Evolutionary conservation across 2,888 invertebrate species (phyloP).

Genomic region (Metellina segmentata): DNA sequence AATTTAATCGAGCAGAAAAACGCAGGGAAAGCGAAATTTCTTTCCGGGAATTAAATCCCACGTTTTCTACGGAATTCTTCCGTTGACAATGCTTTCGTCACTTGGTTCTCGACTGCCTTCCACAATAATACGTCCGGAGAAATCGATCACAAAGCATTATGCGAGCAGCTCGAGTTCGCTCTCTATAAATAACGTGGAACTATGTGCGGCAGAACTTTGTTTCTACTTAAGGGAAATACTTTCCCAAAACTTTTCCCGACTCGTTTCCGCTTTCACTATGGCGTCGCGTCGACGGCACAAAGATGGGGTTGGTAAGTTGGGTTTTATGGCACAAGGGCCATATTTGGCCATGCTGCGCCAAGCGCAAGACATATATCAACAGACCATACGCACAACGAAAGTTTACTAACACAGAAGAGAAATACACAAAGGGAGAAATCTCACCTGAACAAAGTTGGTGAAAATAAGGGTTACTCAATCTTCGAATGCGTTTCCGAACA

Average conservation of each 20-base stretch:
- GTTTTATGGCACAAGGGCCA: neutral
- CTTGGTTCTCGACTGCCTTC: neutral
- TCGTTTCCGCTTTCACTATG: too few species aligned
- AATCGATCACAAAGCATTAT: constrained; percentile 21
- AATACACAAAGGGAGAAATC: too few species aligned
- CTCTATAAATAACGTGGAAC: neutral
- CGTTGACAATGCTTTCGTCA: constrained; percentile 48
- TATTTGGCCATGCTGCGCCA: neutral
- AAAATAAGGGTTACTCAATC: too few species aligned
- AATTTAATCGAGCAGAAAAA: constrained; percentile 32
- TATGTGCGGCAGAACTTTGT: neutral
- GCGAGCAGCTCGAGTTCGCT: neutral
- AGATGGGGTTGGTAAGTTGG: neutral
- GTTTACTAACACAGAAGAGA: too few species aligned
- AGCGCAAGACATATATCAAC: too few species aligned
- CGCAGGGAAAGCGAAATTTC: constrained; percentile 52
- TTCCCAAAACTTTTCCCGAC: too few species aligned
- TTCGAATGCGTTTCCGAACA: neutral
- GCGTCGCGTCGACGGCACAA: too few species aligned
- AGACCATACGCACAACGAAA: too few species aligned
- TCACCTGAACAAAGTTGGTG: too few species aligned
- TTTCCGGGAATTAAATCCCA: constrained; percentile 37
- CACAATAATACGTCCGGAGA: constrained; percentile 1
- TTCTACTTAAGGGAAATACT: neutral
- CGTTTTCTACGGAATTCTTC: neutral